Conservation (phyloP, 2,888 invertebrate species). For the Drosophila phalerata region DNA sequence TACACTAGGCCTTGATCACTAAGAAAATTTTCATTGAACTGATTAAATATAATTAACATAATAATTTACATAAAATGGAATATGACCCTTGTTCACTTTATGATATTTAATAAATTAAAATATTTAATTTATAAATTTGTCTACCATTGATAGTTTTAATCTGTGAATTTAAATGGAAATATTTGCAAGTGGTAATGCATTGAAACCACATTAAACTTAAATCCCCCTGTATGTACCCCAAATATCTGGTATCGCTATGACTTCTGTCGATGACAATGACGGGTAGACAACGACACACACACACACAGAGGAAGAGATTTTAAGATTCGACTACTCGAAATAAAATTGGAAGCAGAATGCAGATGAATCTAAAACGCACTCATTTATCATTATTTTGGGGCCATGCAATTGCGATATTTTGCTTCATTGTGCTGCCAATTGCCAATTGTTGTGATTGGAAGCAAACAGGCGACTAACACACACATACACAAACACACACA, state of each 20-base stretch:
- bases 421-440: constrained; percentile 60
- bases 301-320: background rate
- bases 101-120: background rate
- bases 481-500: constrained; percentile 9
- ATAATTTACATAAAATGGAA: too few relatives aligned
- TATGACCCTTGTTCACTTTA: too few relatives aligned
- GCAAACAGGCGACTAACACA: constrained; percentile 44
- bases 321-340: constrained; percentile 14
- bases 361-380: constrained; percentile 49
- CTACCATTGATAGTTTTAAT: background rate
- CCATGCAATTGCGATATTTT: constrained; percentile 58
- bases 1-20: too few relatives aligned
- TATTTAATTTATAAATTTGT: background rate
- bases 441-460: constrained; percentile 67
- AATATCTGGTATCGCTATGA: background rate
- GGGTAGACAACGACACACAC: constrained; percentile 1
- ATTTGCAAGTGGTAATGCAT: background rate
- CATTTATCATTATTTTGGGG: constrained; percentile 66
- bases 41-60: too few relatives aligned
- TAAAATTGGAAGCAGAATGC: constrained; percentile 36
- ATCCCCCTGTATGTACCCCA: background rate
- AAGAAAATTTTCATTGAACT: too few relatives aligned
- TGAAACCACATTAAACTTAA: background rate
- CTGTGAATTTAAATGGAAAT: background rate
- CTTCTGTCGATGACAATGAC: constrained; percentile 10